Conservation (phyloP, 2,113 vertebrate genomes). For the Ancistrus triradiatus region DNA sequence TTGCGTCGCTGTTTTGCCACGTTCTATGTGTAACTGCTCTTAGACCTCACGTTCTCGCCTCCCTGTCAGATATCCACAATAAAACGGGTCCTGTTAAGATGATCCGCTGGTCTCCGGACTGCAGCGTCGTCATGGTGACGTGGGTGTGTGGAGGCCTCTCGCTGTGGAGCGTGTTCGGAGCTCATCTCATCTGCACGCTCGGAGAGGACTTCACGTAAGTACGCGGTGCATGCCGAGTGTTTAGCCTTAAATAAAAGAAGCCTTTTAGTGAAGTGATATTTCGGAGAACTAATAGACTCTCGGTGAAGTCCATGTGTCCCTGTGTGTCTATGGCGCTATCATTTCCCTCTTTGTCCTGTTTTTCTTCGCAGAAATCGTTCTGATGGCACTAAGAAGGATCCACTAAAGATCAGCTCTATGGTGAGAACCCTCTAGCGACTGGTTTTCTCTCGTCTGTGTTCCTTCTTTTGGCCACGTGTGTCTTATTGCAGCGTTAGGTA, state of each 20-base stretch:
- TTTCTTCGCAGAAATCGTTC: conserved; percentile 75
- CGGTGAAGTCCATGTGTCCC: no score
- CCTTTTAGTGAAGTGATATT: no score
- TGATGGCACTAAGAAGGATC: conserved; percentile 95
- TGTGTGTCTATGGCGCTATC: background rate
- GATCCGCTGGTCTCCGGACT: conserved; percentile 95
- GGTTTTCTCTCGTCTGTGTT: background rate
- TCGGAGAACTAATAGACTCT: no score
- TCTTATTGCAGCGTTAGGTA: no score
- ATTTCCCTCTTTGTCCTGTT: background rate
- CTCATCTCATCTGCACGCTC: conserved; percentile 95
- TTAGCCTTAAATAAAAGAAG: background rate
- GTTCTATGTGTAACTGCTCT: no score
- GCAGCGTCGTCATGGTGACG: conserved; percentile 89
- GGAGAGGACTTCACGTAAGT: conserved; percentile 97
- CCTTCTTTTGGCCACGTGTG: no score
- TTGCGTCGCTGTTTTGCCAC: no score
- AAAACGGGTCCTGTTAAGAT: conserved; percentile 94
- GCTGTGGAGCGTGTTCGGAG: conserved; percentile 97
- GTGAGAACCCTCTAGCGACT: no score
- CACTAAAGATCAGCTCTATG: conserved; percentile 95
- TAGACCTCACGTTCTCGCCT: background rate
- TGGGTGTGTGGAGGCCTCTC: conserved; percentile 95
- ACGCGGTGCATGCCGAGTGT: no score
- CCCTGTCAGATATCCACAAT: conserved; percentile 87